These are phyloP conservation scores for Arrhamphus sclerolepis DNA, from an alignment of 2,797 vertebrate species.

Conservation along the genomic window DNA sequence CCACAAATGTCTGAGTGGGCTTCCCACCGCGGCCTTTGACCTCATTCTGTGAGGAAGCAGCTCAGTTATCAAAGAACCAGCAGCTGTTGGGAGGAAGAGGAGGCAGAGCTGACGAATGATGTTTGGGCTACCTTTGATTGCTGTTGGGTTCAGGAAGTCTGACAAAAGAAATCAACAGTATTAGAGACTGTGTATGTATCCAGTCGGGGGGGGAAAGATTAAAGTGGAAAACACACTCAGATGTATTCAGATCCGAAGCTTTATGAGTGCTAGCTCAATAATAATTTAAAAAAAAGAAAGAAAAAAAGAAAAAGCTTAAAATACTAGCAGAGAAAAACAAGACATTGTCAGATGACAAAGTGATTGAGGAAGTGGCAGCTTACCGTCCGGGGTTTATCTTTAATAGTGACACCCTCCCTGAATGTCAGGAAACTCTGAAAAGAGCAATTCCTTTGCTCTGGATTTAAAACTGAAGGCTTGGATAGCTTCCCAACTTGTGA, in stretches of 20 bases:
- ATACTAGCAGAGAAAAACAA: constrained; percentile 34
- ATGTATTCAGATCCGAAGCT: background rate
- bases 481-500: constrained; percentile 42
- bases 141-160: constrained; percentile 6
- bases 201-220: no score
- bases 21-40: constrained; percentile 59
- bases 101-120: constrained; percentile 39
- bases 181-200: background rate
- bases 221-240: constrained; percentile 1
- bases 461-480: constrained; percentile 58
- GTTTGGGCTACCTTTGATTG: constrained; percentile 34
- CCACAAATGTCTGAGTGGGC: constrained; percentile 72
- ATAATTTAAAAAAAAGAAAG: background rate
- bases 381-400: constrained; percentile 72
- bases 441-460: constrained; percentile 73
- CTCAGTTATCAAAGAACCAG: constrained; percentile 62
- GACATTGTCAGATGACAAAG: constrained; percentile 49
- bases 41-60: constrained; percentile 53
- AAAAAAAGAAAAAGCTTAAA: no score
- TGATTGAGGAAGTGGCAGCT: constrained; percentile 63
- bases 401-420: constrained; percentile 64
- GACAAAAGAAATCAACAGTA: background rate
- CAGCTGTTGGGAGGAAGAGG: constrained; percentile 46
- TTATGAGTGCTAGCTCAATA: background rate
- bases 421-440: constrained; percentile 67